A percentile compares a stretch with the other conserved stretches of the same genome.
These are phyloP conservation scores for Harpegnathos saltator DNA, from an alignment of 1,140 invertebrate species.

Conservation along the genomic window DNA sequence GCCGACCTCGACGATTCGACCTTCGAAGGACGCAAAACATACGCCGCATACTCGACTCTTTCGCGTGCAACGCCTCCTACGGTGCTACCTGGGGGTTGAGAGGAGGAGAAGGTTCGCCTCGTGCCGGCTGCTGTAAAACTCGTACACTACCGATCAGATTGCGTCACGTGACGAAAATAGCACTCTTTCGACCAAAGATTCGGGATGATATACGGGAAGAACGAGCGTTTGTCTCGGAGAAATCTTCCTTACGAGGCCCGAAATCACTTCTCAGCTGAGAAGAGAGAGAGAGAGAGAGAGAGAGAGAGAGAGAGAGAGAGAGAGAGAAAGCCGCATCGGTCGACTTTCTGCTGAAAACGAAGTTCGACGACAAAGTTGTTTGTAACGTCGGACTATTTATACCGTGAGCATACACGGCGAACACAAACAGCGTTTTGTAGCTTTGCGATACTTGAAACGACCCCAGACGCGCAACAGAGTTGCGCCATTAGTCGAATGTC, in stretches of 20 bases:
- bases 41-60: constrained; percentile 37
- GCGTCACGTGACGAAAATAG: constrained; percentile 76
- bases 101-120: constrained; percentile 21
- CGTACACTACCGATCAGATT: constrained; percentile 63
- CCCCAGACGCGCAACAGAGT: not conserved
- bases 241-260: not conserved
- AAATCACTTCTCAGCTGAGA: not conserved
- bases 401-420: not conserved
- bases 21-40: constrained; percentile 77
- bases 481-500: too few relatives aligned
- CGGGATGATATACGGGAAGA: not conserved
- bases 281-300: too few relatives aligned
- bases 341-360: not conserved
- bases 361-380: not conserved
- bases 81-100: not conserved
- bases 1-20: constrained; percentile 73
- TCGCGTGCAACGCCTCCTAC: constrained; percentile 43
- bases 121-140: constrained; percentile 64
- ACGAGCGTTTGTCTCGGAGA: not conserved
- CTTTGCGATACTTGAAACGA: not conserved
- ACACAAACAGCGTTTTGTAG: too few relatives aligned
- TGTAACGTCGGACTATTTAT: not conserved
- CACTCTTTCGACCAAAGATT: constrained; percentile 20
- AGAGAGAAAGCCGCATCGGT: too few relatives aligned
- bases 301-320: too few relatives aligned